Base-by-base conservation (phyloP, 1,140 invertebrate genomes). In the Helicorthomorpha holstii region DNA sequence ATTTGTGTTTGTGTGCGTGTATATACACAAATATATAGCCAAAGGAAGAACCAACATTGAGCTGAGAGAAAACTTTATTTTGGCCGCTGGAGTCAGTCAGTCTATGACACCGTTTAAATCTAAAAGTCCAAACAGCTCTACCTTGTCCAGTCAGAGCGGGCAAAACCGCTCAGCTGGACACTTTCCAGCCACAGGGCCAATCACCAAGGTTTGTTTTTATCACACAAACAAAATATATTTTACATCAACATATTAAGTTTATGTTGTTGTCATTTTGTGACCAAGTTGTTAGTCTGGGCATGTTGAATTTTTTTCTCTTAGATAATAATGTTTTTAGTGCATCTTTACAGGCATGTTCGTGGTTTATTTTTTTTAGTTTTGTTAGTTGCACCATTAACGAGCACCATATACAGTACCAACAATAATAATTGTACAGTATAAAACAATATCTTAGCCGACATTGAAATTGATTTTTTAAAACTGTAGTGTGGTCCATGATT, bases 31-130 rank as follows among this genome's bases (percentile, higher is more conserved):
- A 71, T 63, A 69, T 67, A 63, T 79, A 95, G 93, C 92, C 73
- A 97, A 96, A 76, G 94, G 94, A 78, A 83, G 93, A 73, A 98
- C 94, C 68, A 98, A 97, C 77, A 89, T 96, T 72, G 94, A 98
- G 75, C 81, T 98, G 65, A 78, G 93, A 61, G 93, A 98, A 73
- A 89, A 96, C 77, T 97, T 97, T 75, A 94, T 96, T 68, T 74
- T 97, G 75, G 90, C 93, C 60, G 86, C 94, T 69, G 91, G 92
- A 64, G 91, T 95, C 56, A 93, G 88, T 65, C 92, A 96, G 75
- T 86, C 85, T 64, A 94, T 97, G 90, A 85, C 90, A 62, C 85
- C 88, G 60, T 96, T 97, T 79, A 85, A 84, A 71, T 75, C 83
- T 59, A 85, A 85, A 41, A 53, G 54, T 38, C 51, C 51, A 10